Evolutionary conservation across 2,113 vertebrate species (phyloP).

Genomic region (Ammospiza nelsoni): DNA sequence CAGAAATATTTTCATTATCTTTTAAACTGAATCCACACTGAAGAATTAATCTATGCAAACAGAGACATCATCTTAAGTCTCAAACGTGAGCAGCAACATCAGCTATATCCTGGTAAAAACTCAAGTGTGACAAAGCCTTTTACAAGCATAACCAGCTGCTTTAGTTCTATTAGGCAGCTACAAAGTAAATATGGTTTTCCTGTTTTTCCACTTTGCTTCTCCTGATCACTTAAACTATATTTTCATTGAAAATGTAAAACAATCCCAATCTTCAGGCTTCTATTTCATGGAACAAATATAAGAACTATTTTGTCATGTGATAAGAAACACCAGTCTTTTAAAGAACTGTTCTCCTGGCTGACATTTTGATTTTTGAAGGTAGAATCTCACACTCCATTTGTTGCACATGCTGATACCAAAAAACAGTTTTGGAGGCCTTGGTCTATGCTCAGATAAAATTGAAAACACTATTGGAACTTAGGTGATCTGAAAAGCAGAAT

Average conservation of each 20-base stretch:
- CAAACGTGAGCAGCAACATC: background rate
- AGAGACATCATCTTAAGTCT: background rate
- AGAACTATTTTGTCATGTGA: background rate
- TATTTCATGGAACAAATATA: background rate
- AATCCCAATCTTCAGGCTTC: background rate
- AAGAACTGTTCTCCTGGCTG: background rate
- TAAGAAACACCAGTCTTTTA: background rate
- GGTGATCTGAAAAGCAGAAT: background rate
- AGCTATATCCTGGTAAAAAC: background rate
- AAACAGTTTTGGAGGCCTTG: background rate
- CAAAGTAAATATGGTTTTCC: background rate
- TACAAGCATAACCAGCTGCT: background rate
- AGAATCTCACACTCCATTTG: background rate
- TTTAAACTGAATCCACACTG: fast-evolving
- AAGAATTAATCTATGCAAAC: background rate
- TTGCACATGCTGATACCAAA: background rate
- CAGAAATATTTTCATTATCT: background rate
- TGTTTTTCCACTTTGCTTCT: background rate
- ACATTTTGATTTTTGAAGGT: background rate
- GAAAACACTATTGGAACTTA: background rate
- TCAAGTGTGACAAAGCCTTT: background rate
- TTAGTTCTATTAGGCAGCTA: background rate
- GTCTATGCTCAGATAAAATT: background rate
- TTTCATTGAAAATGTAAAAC: background rate
- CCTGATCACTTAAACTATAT: background rate